phyloP scores from a whole-genome alignment of 1,140 invertebrate species.

The Catajapyx aquilonaris region DNA sequence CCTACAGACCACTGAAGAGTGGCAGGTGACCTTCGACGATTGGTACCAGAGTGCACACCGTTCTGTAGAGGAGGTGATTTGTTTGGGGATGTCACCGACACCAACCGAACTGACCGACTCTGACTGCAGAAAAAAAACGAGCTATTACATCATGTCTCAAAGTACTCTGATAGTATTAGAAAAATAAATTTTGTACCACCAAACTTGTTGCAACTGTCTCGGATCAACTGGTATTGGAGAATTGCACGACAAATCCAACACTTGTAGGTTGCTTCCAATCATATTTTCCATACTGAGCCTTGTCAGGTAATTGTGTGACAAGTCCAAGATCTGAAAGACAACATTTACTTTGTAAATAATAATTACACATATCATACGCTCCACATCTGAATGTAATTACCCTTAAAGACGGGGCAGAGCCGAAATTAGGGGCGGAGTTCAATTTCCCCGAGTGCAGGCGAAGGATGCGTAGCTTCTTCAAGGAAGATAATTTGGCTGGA shows the following conservation, averaged over 20 bases:
- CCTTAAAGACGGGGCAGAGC: conserved; percentile 45
- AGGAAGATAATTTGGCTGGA: conserved; percentile 46
- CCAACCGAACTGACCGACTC: not conserved
- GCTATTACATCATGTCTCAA: too few relatives aligned
- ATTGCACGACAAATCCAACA: conserved; percentile 66
- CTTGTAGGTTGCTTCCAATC: conserved; percentile 58
- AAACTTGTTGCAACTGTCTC: conserved; percentile 38
- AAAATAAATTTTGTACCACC: not conserved
- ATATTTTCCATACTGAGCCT: conserved; percentile 47
- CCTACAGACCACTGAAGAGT: too few relatives aligned
- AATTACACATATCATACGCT: too few relatives aligned
- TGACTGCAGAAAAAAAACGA: conserved; percentile 43
- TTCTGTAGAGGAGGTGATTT: too few relatives aligned
- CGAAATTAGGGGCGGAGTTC: conserved; percentile 47
- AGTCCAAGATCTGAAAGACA: conserved; percentile 39
- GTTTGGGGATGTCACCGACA: not conserved
- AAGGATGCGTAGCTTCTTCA: conserved; percentile 47
- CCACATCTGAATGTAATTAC: too few relatives aligned
- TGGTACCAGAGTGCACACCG: too few relatives aligned
- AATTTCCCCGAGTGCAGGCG: conserved; percentile 63
- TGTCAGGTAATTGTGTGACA: conserved; percentile 64
- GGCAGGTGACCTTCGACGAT: too few relatives aligned
- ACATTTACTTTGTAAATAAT: too few relatives aligned
- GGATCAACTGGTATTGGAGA: conserved; percentile 55
- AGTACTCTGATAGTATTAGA: too few relatives aligned